phyloP scores from a whole-genome alignment of 2,113 vertebrate species.

The Benitochromis conjunctus region DNA sequence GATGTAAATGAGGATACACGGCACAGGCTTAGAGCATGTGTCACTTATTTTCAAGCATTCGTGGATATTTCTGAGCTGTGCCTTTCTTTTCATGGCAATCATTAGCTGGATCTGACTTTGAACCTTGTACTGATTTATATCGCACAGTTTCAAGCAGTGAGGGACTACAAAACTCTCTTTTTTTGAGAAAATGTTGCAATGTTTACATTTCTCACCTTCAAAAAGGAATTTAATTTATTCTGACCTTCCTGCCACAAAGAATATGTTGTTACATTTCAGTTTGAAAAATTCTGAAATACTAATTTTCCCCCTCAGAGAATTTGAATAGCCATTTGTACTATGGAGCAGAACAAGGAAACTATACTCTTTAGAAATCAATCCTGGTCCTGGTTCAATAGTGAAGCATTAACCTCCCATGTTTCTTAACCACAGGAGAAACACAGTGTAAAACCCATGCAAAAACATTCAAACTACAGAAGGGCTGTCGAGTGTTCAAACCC shows the following conservation, averaged over 20 bases:
- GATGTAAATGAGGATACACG: background rate
- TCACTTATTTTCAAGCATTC: background rate
- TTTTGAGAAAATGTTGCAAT: background rate
- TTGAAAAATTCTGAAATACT: background rate
- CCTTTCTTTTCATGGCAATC: background rate
- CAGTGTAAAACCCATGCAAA: background rate
- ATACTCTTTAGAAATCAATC: background rate
- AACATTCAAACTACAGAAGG: background rate
- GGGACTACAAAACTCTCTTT: background rate
- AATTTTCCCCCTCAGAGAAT: background rate
- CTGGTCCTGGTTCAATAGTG: background rate
- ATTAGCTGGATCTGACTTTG: background rate
- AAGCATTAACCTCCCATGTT: background rate
- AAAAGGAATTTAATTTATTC: background rate
- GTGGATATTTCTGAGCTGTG: rapidly evolving
- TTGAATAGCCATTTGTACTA: background rate
- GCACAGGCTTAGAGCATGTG: background rate
- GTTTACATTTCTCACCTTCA: background rate
- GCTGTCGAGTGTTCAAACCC: background rate
- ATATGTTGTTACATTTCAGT: background rate
- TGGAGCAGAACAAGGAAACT: background rate
- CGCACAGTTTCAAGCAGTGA: background rate
- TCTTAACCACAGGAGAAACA: background rate
- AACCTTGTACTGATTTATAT: background rate
- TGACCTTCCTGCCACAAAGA: background rate